A percentile compares a stretch with the other conserved stretches of the same genome.
These are phyloP conservation scores for Thelaira solivaga DNA, from an alignment of 2,888 invertebrate species.

Conservation along the genomic window DNA sequence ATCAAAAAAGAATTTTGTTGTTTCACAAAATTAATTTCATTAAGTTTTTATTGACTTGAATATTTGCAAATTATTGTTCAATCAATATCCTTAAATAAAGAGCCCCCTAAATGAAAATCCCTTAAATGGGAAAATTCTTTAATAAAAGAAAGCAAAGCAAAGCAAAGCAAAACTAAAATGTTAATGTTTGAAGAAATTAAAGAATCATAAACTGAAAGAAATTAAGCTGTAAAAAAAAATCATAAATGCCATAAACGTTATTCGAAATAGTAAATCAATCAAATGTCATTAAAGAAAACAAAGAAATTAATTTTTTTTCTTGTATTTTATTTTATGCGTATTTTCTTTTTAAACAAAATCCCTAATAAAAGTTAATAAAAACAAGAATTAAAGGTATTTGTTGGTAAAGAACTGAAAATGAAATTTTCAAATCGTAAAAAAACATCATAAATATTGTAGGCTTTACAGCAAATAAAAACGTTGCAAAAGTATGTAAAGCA, in stretches of 20 bases:
- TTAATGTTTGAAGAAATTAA: neutral
- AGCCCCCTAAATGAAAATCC: neutral
- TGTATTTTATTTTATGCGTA: too few relatives aligned
- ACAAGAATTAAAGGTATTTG: conserved; percentile 35
- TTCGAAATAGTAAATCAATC: conserved; percentile 55
- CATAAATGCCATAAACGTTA: conserved; percentile 26
- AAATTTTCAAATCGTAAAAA: conserved; percentile 5
- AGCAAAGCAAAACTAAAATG: neutral
- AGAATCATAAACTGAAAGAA: conserved; percentile 2
- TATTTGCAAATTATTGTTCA: conserved; percentile 26
- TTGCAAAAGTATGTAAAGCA: conserved; percentile 15
- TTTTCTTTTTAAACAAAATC: conserved; percentile 1
- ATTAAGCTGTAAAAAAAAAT: conserved; percentile 44
- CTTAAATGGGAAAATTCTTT: neutral
- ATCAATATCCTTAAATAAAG: conserved; percentile 2
- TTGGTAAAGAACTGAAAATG: conserved; percentile 35
- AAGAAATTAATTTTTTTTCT: too few relatives aligned
- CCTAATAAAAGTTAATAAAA: conserved; percentile 38
- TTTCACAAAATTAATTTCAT: too few relatives aligned
- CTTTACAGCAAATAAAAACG: conserved; percentile 27
- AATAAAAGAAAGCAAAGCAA: neutral
- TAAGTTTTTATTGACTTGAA: too few relatives aligned
- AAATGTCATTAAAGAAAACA: conserved; percentile 23
- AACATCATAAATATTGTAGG: conserved; percentile 54
- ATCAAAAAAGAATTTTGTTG: too few relatives aligned